Percentiles rank a stretch among this genome's conserved stretches.
phyloP scores from a whole-genome alignment of 2,888 invertebrate species.

The Amblyjoppa fuscipennis region DNA sequence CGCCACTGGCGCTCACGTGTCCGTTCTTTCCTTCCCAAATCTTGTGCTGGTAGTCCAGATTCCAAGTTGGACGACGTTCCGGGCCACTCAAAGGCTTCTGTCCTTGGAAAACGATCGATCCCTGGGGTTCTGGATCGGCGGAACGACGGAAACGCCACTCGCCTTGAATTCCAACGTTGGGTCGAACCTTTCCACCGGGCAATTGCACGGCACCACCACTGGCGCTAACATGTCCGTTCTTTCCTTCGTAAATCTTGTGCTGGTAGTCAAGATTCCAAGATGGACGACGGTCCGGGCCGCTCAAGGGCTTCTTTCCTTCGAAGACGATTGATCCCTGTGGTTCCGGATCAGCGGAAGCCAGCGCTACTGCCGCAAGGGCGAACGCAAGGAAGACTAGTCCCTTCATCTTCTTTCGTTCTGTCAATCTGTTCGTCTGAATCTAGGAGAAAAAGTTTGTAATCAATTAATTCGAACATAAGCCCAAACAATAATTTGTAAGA shows the following conservation, averaged over 20 bases:
- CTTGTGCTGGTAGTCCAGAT: constrained; percentile 66
- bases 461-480: too few relatives aligned
- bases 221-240: constrained; percentile 66
- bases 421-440: too few relatives aligned
- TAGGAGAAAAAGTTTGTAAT: too few relatives aligned
- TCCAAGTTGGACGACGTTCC: constrained; percentile 68
- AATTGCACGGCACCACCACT: constrained; percentile 67
- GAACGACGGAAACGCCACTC: constrained; percentile 54
- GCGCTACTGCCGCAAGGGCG: too few relatives aligned
- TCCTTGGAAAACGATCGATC: constrained; percentile 53
- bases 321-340: constrained; percentile 66
- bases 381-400: too few relatives aligned
- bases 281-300: constrained; percentile 70
- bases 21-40: constrained; percentile 66
- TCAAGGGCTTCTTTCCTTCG: constrained; percentile 61
- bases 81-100: constrained; percentile 69
- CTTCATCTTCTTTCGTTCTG: too few relatives aligned
- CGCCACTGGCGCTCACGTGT: constrained; percentile 66
- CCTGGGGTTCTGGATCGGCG: constrained; percentile 64
- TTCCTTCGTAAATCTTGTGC: constrained; percentile 65
- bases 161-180: constrained; percentile 70
- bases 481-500: too few relatives aligned
- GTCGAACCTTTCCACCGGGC: constrained; percentile 67
- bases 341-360: constrained; percentile 52
- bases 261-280: constrained; percentile 67